These are phyloP conservation scores for Gymnopithys bicolor DNA, from an alignment of 2,797 vertebrate species.

Conservation along the genomic window DNA sequence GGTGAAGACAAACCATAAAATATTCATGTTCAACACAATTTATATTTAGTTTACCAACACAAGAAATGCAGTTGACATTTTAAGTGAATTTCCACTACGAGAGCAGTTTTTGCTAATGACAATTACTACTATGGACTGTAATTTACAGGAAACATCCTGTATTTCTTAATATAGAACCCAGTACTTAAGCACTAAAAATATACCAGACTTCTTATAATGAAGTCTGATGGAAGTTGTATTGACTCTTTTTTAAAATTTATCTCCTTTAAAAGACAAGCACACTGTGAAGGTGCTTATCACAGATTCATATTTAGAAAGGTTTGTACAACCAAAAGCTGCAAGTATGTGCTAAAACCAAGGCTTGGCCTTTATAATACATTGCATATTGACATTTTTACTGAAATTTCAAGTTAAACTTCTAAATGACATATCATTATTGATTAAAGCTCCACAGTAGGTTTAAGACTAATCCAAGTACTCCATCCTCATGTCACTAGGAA, in stretches of 20 bases:
- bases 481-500: background rate
- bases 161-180: background rate
- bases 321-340: background rate
- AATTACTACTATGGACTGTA: background rate
- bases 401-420: background rate
- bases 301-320: constrained; percentile 1
- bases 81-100: background rate
- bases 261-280: background rate
- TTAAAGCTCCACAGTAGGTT: background rate
- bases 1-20: background rate
- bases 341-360: background rate
- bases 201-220: background rate
- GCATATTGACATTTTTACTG: background rate
- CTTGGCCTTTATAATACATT: background rate
- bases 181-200: background rate
- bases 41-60: background rate
- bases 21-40: background rate
- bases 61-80: background rate
- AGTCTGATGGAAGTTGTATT: background rate
- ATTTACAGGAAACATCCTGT: background rate
- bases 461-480: background rate
- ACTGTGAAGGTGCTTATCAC: background rate
- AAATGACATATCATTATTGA: background rate
- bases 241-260: background rate
- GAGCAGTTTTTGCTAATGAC: background rate